These are phyloP conservation scores for Chitala chitala DNA, from an alignment of 2,113 vertebrate genomes.

Conservation along the genomic window DNA sequence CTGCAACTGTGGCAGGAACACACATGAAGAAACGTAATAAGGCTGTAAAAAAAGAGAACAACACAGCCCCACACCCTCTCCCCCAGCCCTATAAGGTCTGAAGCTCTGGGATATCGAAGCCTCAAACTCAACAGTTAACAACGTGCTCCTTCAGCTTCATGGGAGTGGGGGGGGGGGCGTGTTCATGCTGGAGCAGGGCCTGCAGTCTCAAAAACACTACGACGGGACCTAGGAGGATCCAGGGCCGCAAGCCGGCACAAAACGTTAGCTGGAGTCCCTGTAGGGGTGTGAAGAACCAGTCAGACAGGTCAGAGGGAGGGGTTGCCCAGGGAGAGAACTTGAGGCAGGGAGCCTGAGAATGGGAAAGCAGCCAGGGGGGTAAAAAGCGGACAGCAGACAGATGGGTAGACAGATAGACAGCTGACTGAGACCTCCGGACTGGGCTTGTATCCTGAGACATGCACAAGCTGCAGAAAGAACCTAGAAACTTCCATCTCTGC, in stretches of 20 bases:
- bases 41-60: not conserved
- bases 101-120: constrained; percentile 51
- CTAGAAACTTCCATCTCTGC: not conserved
- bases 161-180: too few species aligned
- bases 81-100: constrained; percentile 51
- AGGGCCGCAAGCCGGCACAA: not conserved
- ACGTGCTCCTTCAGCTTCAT: constrained; percentile 52
- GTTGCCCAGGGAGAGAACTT: constrained; percentile 37
- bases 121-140: constrained; percentile 55
- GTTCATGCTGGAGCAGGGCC: too few species aligned
- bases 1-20: constrained; percentile 8
- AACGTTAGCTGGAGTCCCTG: not conserved
- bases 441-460: not conserved
- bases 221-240: too few species aligned
- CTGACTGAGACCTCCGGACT: not conserved
- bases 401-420: not conserved
- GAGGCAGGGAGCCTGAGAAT: constrained; percentile 31
- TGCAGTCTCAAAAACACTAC: constrained; percentile 36
- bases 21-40: constrained; percentile 16
- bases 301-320: constrained; percentile 51
- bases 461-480: not conserved
- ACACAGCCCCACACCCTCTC: constrained; percentile 33
- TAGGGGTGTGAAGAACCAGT: constrained; percentile 53
- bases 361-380: not conserved
- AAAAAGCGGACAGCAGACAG: too few species aligned